Evolutionary conservation across 1,140 invertebrate species (phyloP).

Genomic region (Mya arenaria): DNA sequence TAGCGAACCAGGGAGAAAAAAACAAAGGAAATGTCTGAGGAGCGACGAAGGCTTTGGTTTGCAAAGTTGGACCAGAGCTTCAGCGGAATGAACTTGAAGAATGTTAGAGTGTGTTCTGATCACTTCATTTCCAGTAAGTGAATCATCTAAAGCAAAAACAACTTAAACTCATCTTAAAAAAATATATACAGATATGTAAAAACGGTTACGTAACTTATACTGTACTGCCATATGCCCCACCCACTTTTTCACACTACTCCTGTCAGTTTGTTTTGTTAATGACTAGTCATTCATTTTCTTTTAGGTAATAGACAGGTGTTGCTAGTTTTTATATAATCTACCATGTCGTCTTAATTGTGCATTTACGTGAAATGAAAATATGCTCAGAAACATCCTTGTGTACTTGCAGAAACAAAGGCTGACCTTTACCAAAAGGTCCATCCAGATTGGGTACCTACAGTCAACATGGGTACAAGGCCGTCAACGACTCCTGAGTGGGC

Average conservation of each 20-base stretch:
- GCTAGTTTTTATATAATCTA: too few relatives aligned
- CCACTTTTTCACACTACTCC: not conserved
- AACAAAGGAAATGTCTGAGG: not conserved
- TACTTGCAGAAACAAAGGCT: too few relatives aligned
- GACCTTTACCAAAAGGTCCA: too few relatives aligned
- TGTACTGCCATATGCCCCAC: not conserved
- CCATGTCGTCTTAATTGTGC: too few relatives aligned
- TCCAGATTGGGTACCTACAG: too few relatives aligned
- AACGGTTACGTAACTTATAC: not conserved
- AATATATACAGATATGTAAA: not conserved
- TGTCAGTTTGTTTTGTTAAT: not conserved
- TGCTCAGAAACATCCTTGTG: too few relatives aligned
- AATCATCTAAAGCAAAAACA: not conserved
- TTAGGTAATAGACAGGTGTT: too few relatives aligned
- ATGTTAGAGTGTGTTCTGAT: conserved; percentile 13
- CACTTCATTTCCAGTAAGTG: conserved; percentile 1
- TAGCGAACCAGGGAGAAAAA: conserved; percentile 5
- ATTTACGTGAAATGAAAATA: too few relatives aligned
- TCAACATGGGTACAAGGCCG: too few relatives aligned
- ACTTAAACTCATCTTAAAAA: not conserved
- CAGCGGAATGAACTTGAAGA: conserved; percentile 18
- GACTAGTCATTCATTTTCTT: not conserved
- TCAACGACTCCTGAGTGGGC: too few relatives aligned
- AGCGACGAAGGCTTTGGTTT: conserved; percentile 7
- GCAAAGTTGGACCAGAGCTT: conserved; percentile 5